Conservation (phyloP, 1,140 invertebrate species). For the Spodoptera litura region DNA sequence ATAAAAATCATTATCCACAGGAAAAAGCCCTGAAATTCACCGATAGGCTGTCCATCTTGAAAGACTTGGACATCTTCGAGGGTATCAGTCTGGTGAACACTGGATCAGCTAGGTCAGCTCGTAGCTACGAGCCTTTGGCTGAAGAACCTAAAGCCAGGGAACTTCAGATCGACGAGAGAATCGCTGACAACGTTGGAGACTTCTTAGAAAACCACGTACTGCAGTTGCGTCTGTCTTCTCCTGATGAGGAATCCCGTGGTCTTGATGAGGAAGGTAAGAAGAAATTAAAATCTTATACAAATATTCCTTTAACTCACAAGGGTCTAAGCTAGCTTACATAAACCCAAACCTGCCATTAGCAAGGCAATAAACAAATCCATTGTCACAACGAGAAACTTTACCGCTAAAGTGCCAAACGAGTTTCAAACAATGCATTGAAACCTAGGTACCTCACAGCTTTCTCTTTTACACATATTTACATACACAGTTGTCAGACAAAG, state of each 20-base stretch:
- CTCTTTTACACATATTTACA: constrained; percentile 51
- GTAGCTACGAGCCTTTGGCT: constrained; percentile 78
- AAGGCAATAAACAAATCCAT: constrained; percentile 35
- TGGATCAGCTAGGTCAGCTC: constrained; percentile 74
- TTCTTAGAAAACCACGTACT: constrained; percentile 80
- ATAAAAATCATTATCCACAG: constrained; percentile 61
- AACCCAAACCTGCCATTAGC: constrained; percentile 33
- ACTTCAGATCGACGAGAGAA: constrained; percentile 77
- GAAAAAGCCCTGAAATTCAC: constrained; percentile 81
- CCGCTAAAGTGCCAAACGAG: constrained; percentile 40
- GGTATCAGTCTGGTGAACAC: constrained; percentile 78
- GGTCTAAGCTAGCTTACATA: constrained; percentile 25
- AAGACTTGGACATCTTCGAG: constrained; percentile 75
- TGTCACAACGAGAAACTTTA: constrained; percentile 35
- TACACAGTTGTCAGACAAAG: constrained; percentile 36
- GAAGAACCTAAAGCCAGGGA: constrained; percentile 79
- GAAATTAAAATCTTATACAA: not conserved
- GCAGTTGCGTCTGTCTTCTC: constrained; percentile 75
- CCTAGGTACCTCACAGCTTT: constrained; percentile 47
- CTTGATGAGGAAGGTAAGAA: constrained; percentile 80
- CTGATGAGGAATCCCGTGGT: constrained; percentile 69
- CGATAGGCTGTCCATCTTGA: constrained; percentile 71
- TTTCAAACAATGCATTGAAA: constrained; percentile 41
- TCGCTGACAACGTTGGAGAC: constrained; percentile 78
- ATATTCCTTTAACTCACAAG: not conserved